Conservation (phyloP, 2,113 vertebrate species). For the Rhea pennata region DNA sequence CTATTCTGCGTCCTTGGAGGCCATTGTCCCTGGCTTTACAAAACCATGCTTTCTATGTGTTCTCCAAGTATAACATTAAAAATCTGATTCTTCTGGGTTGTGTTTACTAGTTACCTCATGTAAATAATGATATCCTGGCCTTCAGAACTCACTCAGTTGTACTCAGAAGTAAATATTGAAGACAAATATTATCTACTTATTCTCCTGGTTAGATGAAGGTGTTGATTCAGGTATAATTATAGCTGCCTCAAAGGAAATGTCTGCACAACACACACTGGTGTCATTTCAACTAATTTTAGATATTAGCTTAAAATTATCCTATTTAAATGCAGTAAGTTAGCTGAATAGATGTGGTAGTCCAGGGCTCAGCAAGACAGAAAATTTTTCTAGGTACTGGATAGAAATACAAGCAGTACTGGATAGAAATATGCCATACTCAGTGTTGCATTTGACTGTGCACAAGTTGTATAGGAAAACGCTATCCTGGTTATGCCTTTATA, state of each 20-base stretch:
- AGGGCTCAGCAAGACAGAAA: background rate
- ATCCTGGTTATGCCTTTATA: background rate
- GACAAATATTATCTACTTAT: background rate
- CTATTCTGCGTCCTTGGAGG: background rate
- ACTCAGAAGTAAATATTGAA: background rate
- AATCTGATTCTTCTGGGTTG: background rate
- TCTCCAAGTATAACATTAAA: background rate
- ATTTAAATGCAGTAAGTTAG: background rate
- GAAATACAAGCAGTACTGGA: background rate
- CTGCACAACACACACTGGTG: fast-evolving
- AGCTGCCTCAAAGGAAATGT: background rate
- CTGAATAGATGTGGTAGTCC: background rate
- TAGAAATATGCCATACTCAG: background rate
- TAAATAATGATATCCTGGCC: background rate
- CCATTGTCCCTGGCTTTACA: background rate
- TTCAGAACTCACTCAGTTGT: background rate
- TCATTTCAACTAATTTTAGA: background rate
- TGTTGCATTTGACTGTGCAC: background rate
- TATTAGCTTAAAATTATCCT: background rate
- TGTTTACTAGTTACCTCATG: background rate
- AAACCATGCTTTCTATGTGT: background rate
- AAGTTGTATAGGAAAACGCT: background rate
- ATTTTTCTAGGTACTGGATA: background rate
- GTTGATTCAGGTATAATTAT: background rate
- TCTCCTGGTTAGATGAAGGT: background rate